These are phyloP conservation scores for Nymphalis polychloros DNA, from an alignment of 2,888 invertebrate genomes.

Conservation along the genomic window DNA sequence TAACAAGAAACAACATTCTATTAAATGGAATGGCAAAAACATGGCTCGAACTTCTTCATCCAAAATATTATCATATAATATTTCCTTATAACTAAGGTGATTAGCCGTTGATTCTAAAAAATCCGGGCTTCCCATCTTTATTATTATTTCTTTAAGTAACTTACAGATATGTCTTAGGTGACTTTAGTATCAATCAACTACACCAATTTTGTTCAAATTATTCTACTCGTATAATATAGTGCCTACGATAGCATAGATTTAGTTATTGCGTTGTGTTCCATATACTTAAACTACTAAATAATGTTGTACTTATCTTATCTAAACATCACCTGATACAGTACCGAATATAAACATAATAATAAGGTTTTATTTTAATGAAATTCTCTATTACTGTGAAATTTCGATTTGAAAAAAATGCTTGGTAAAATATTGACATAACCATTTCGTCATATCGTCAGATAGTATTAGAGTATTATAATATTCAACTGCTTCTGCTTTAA, in stretches of 20 bases:
- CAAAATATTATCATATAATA: slow-evolving; percentile 19
- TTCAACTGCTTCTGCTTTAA: too few relatives aligned
- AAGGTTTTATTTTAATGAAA: neutral
- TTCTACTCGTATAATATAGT: neutral
- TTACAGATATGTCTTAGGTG: too few relatives aligned
- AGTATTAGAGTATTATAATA: too few relatives aligned
- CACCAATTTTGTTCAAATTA: neutral
- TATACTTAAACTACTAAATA: neutral
- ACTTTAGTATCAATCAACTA: too few relatives aligned
- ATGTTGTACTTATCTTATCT: neutral
- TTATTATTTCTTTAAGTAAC: too few relatives aligned
- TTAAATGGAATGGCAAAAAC: slow-evolving; percentile 20
- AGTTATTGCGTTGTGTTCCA: neutral
- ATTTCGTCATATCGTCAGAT: too few relatives aligned
- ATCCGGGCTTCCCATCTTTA: neutral
- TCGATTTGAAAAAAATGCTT: neutral
- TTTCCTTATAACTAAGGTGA: slow-evolving; percentile 1
- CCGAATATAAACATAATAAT: neutral
- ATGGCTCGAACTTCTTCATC: slow-evolving; percentile 14
- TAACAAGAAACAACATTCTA: slow-evolving; percentile 17
- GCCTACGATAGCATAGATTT: neutral
- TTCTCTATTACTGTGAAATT: neutral
- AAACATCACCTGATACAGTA: neutral
- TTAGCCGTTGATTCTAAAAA: neutral
- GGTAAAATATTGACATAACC: too few relatives aligned